phyloP scores from a whole-genome alignment of 2,797 vertebrate species.

The Pempheris klunzingeri region DNA sequence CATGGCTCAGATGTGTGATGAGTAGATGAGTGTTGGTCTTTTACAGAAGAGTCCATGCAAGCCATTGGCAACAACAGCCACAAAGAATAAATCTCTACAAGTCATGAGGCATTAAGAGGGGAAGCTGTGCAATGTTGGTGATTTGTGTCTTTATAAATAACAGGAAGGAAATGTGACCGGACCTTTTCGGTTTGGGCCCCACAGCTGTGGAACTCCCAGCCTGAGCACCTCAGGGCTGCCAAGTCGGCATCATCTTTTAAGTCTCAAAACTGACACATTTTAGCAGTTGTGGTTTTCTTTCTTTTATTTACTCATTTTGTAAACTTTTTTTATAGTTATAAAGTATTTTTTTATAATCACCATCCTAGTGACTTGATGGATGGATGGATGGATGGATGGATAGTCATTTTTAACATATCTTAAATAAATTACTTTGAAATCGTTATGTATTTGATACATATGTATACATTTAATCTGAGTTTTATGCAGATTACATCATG shows the following conservation, averaged over 20 bases:
- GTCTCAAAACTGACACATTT: slow-evolving; percentile 35
- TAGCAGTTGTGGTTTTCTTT: slow-evolving; percentile 2
- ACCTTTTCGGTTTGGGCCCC: slow-evolving; percentile 43
- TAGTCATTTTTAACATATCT: slow-evolving; percentile 2
- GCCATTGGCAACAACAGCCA: slow-evolving; percentile 59
- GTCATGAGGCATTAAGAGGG: slow-evolving; percentile 59
- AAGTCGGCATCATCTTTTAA: slow-evolving; percentile 30
- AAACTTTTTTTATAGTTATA: not conserved
- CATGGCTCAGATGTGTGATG: slow-evolving; percentile 46
- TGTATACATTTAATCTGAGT: not conserved
- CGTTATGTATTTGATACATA: not conserved
- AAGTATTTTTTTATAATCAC: no score
- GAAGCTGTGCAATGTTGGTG: slow-evolving; percentile 57
- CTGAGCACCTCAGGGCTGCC: slow-evolving; percentile 22
- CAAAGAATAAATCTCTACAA: slow-evolving; percentile 61
- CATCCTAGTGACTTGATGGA: no score
- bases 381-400: no score
- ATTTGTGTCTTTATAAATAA: slow-evolving; percentile 75
- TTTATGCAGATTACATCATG: not conserved
- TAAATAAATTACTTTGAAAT: not conserved
- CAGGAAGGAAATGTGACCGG: slow-evolving; percentile 69
- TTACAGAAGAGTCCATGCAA: slow-evolving; percentile 45
- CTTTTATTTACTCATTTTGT: slow-evolving; percentile 8
- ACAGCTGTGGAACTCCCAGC: slow-evolving; percentile 36
- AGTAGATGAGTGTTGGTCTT: slow-evolving; percentile 37